These are phyloP conservation scores for Tetrapedia diversipes DNA, from an alignment of 2,888 invertebrate species.

Conservation along the genomic window DNA sequence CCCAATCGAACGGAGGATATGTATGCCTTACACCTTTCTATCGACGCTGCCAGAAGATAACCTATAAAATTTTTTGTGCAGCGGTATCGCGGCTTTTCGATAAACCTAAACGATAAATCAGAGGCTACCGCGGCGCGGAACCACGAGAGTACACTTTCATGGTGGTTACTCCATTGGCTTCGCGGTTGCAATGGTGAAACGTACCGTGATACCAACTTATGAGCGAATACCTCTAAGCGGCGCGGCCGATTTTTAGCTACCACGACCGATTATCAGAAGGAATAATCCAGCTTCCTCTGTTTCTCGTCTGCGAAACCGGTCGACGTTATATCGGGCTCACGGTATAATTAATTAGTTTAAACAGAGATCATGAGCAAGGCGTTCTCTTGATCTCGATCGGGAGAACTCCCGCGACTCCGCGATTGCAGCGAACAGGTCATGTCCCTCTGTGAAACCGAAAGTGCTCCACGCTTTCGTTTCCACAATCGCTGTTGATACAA, in stretches of 20 bases:
- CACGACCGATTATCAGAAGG: slow-evolving; percentile 35
- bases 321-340: not conserved
- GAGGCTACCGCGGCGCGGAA: slow-evolving; percentile 46
- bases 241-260: slow-evolving; percentile 22
- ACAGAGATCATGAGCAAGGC: slow-evolving; percentile 41
- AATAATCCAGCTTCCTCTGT: slow-evolving; percentile 28
- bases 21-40: not conserved
- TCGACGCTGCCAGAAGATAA: slow-evolving; percentile 41
- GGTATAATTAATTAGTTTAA: slow-evolving; percentile 59
- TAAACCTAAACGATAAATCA: slow-evolving; percentile 60
- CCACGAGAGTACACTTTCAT: slow-evolving; percentile 16
- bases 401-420: slow-evolving; percentile 45
- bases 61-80: slow-evolving; percentile 41
- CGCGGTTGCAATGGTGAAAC: slow-evolving; percentile 16
- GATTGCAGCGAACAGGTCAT: slow-evolving; percentile 46
- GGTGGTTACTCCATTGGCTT: slow-evolving; percentile 3
- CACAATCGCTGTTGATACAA: slow-evolving; percentile 33
- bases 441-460: slow-evolving; percentile 35
- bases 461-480: slow-evolving; percentile 42
- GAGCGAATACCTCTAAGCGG: slow-evolving; percentile 29
- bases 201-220: slow-evolving; percentile 23
- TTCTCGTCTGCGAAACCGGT: slow-evolving; percentile 37
- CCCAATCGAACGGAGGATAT: too few species aligned
- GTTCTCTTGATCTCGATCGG: slow-evolving; percentile 50
- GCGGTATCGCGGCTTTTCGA: slow-evolving; percentile 32